Evolutionary conservation across 2,113 vertebrate genomes (phyloP), one percentile per base, ranked within the genome.

Genomic region (Sialia sialis): DNA sequence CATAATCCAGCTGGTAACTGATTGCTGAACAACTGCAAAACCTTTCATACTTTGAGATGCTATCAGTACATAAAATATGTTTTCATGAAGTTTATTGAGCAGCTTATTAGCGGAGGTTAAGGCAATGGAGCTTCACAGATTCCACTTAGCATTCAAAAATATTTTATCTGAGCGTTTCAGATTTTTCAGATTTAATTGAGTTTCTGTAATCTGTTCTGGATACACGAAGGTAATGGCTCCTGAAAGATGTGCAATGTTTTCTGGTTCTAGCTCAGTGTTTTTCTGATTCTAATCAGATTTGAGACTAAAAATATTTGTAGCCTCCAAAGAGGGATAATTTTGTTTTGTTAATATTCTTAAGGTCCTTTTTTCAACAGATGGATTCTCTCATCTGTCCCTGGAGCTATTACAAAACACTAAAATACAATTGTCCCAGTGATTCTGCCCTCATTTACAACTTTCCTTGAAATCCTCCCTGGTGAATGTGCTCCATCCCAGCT

Each of bases 1-100:
- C 92, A 96, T 97, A 98, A 98, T 97, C 96, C 97, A 98, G 92
- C 97, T 97, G 96, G 94, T 96, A 92, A 95, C 92, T 95, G 93
- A 96, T 92, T 89, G 79, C 92, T 87, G 92, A 96, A 93, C 75
- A 90, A 94, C 87, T 91, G 69, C 87, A 91, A 97, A 94, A 89
- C 85, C 94, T 94, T 87, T 92, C 94, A 81, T 91, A 94, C 41
- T 90, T 82, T 62, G 79, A 84, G 91, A 95, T 81, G 77, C 19
- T 95, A 93, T 94, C 89, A 59, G 86, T 73, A 84, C 34, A 78
- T 93, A 87, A 95, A 95, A 84, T 69, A 91, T 70, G 78, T 94
- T 92, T 96, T 89, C 82, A 68, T 94, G 87, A 78, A 94, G 67
- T 96, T 95, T 95, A 95, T 94, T 79, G 94, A 95, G 78, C 87